Conservation (phyloP, 2,113 vertebrate species). For the Eurypyga helias region DNA sequence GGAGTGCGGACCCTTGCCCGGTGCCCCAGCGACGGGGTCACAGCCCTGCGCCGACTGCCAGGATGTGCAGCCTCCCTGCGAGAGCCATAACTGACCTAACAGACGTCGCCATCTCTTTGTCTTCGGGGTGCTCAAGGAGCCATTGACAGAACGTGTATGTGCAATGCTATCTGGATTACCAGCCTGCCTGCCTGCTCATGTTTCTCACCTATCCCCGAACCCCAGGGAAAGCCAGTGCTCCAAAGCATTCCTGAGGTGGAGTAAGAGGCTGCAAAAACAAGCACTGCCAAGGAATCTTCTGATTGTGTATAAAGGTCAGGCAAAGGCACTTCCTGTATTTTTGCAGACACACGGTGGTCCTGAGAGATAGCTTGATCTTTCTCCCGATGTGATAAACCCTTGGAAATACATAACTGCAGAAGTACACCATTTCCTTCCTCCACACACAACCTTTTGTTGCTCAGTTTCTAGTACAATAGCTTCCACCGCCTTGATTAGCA, state of each 20-base stretch:
- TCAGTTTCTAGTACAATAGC: not conserved
- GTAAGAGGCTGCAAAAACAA: slow-evolving; percentile 47
- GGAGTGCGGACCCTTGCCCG: not conserved
- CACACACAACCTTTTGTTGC: slow-evolving; percentile 8
- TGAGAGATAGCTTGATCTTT: slow-evolving; percentile 33
- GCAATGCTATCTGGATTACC: not conserved
- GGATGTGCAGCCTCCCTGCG: not conserved
- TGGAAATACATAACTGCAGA: not conserved
- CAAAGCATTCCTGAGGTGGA: not conserved
- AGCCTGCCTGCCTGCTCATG: not conserved
- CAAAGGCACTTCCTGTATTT: slow-evolving; percentile 52
- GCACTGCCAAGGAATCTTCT: slow-evolving; percentile 37
- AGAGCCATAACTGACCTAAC: not conserved
- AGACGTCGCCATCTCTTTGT: not conserved
- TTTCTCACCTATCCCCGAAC: not conserved
- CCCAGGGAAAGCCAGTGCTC: not conserved
- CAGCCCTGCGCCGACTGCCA: not conserved
- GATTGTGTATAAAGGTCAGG: slow-evolving; percentile 47
- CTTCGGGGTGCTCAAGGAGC: not conserved
- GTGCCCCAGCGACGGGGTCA: not conserved
- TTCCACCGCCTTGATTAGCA: not conserved
- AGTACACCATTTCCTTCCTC: slow-evolving; percentile 42
- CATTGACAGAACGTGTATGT: not conserved
- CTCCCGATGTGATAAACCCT: slow-evolving; percentile 38
- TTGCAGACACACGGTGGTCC: slow-evolving; percentile 24